Evolutionary conservation across 2,797 vertebrate species (phyloP).

Genomic region (Esox lucius): DNA sequence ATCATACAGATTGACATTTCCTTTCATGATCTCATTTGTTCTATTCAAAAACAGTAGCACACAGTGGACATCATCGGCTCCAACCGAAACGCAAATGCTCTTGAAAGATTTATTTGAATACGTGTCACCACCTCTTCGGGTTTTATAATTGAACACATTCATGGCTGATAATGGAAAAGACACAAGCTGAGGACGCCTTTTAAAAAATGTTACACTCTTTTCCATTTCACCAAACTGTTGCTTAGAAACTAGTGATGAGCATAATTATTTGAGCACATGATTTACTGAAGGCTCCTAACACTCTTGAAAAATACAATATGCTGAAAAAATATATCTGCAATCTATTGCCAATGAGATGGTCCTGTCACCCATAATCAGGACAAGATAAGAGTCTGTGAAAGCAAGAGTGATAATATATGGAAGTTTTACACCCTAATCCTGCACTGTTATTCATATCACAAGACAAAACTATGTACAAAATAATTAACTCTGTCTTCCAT

Average conservation of each 20-base stretch:
- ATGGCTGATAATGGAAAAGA: constrained; percentile 27
- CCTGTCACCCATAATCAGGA: background rate
- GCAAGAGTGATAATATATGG: constrained; percentile 8
- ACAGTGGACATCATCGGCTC: background rate
- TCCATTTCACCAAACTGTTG: background rate
- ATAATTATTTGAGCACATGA: background rate
- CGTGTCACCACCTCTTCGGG: background rate
- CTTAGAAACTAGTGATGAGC: constrained; percentile 1
- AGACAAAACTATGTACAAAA: constrained; percentile 33
- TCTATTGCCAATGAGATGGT: constrained; percentile 3
- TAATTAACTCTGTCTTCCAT: constrained; percentile 19
- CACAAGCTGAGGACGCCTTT: constrained; percentile 10
- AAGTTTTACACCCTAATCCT: constrained; percentile 16
- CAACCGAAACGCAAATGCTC: background rate
- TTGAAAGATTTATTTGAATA: constrained; percentile 1
- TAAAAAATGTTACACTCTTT: background rate
- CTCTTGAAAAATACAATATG: background rate
- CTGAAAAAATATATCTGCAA: constrained; percentile 14
- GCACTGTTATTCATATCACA: constrained; percentile 2
- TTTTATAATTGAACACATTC: constrained; percentile 20
- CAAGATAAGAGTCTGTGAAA: constrained; percentile 3
- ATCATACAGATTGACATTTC: background rate
- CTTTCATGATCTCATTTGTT: background rate
- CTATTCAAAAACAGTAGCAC: background rate
- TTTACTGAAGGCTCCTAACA: background rate